Conservation (phyloP, 1,140 invertebrate genomes). For the Apis laboriosa region DNA sequence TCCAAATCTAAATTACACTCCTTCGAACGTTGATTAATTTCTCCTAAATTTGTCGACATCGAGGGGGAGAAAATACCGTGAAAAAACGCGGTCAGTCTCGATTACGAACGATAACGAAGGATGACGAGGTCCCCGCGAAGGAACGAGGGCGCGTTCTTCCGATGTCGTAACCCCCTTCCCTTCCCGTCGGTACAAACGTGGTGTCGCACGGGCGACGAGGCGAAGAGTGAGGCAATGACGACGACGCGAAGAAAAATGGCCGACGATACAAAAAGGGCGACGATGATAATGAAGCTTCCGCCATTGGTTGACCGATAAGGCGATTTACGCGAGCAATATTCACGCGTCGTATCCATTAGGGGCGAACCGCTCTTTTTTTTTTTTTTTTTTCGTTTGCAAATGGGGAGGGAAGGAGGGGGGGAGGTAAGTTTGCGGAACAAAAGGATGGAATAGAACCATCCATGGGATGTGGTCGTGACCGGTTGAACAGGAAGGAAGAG, state of each 20-base stretch:
- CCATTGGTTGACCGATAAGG: conserved; percentile 22
- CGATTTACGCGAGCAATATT: conserved; percentile 40
- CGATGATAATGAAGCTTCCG: conserved; percentile 31
- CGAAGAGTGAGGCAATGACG: background rate
- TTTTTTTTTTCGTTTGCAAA: conserved; percentile 54
- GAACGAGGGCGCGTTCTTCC: background rate
- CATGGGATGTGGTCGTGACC: background rate
- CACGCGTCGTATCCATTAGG: conserved; percentile 30
- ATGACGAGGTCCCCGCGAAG: background rate
- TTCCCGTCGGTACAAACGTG: background rate
- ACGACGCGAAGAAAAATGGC: background rate
- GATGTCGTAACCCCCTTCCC: background rate
- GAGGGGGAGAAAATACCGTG: no score
- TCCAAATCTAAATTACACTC: no score
- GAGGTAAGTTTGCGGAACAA: conserved; percentile 50
- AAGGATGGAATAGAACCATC: conserved; percentile 9
- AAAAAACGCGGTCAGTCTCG: no score
- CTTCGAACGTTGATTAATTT: no score
- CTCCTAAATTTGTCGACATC: no score
- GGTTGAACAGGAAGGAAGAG: background rate
- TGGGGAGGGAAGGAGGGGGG: background rate
- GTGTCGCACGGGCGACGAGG: background rate
- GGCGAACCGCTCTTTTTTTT: conserved; percentile 25
- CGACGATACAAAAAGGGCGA: background rate
- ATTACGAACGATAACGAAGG: no score